Evolutionary conservation across 2,888 invertebrate species (phyloP), one percentile per base, ranked within the genome.

Genomic region (Scaptomyza cyrtandrae): DNA sequence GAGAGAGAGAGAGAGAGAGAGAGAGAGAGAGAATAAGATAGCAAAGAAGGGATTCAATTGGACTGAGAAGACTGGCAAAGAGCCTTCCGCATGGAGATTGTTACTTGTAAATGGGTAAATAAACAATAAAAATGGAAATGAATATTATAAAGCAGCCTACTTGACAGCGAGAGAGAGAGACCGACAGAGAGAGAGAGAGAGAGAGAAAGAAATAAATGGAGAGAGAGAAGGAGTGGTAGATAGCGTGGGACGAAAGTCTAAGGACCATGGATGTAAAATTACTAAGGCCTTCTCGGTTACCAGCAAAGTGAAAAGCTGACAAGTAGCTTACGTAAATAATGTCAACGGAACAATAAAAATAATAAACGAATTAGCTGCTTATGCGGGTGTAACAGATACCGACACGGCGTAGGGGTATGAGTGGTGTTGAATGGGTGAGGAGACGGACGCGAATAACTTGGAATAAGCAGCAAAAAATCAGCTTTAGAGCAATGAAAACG

Each of bases 251-350:
- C 0, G 6, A 3, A 35, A 9, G 43, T 1, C 4, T 24, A 14
- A 41, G 24, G 10, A 27, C 10, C 7, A 7, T 16, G 6, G 33
- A 43, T 39, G 39, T 14, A 2, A 3, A 1, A 48, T 41, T 37
- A 27, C 35, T 10, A n/a, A 31, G 53, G 57, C 37, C 39, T 46
- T 41, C 39, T 53, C 55, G 41, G 54, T 31, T 29, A 41, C 16
- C 66, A 50, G 58, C 67, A 73, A 81, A 86, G 87, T 87, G 86
- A 82, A 87, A 87, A 86, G 84, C 83, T 88, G 83, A 83, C 83
- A 88, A 83, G 83, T 88, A 88, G 83, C 83, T 83, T 88, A 88
- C 84, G 88, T 87, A 89, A 85, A 85, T 89, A 85, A 89, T 89
- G 89, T 87, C 85, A 88, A 74, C 88, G 85, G 77, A 85, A 85